A percentile compares a stretch with the other conserved stretches of the same genome.
phyloP scores from a whole-genome alignment of 2,113 vertebrate genomes.

The Engystomops pustulosus region DNA sequence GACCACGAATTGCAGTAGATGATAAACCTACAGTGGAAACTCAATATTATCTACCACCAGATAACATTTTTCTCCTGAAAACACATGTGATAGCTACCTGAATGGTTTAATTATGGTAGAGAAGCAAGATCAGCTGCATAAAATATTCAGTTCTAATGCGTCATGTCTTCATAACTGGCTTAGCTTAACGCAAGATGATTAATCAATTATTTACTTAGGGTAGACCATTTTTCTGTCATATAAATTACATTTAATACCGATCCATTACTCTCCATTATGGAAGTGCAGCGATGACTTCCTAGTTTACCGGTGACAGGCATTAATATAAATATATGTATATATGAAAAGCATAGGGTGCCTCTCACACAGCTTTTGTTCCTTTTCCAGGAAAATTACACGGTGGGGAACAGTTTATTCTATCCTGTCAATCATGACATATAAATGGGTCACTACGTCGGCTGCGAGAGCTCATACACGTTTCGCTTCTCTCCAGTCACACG shows the following conservation, averaged over 20 bases:
- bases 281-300: slow-evolving; percentile 54
- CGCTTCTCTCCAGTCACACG: neutral
- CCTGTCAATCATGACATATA: slow-evolving; percentile 19
- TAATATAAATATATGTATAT: slow-evolving; percentile 34
- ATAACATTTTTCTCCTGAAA: neutral
- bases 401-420: neutral
- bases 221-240: slow-evolving; percentile 62
- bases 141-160: slow-evolving; percentile 54
- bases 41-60: neutral
- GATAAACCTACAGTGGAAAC: no score
- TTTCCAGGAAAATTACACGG: slow-evolving; percentile 25
- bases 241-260: slow-evolving; percentile 68
- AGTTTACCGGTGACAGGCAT: slow-evolving; percentile 37
- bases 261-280: slow-evolving; percentile 65
- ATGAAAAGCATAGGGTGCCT: slow-evolving; percentile 19
- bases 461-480: neutral
- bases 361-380: slow-evolving; percentile 23
- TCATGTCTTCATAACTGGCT: slow-evolving; percentile 60
- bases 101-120: slow-evolving; percentile 42
- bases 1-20: no score
- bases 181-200: slow-evolving; percentile 62
- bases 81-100: neutral
- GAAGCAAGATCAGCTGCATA: slow-evolving; percentile 42
- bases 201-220: slow-evolving; percentile 69
- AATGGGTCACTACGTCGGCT: neutral